These are phyloP conservation scores for Mesocentrotus franciscanus DNA, from an alignment of 53 echinoderm and acorn worm genomes.

Conservation along the genomic window DNA sequence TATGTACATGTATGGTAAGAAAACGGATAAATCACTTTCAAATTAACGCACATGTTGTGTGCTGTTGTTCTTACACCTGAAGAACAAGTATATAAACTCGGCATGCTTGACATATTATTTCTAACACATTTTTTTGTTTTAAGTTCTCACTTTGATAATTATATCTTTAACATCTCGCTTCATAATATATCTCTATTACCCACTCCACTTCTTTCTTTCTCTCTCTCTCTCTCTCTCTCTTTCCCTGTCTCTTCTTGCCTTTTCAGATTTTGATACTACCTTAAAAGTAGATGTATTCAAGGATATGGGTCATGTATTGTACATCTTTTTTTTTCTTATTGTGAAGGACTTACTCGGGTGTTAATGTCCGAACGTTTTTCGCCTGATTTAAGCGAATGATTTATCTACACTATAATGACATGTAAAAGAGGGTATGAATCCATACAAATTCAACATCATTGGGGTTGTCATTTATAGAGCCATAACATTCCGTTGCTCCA, in stretches of 20 bases:
- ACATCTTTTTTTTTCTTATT: background rate
- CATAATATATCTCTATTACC: too few relatives aligned
- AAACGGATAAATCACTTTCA: background rate
- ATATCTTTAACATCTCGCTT: too few relatives aligned
- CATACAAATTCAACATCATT: background rate
- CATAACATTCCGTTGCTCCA: too few relatives aligned
- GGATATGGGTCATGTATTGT: background rate
- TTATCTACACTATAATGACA: background rate
- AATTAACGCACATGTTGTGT: too few relatives aligned
- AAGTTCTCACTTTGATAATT: too few relatives aligned
- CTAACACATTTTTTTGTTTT: too few relatives aligned
- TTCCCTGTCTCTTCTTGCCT: background rate
- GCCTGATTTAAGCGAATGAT: background rate
- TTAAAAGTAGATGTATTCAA: background rate
- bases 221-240: constrained; percentile 5
- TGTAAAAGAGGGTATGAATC: background rate
- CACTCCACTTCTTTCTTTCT: background rate
- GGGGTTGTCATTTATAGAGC: too few relatives aligned
- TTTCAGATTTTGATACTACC: too few relatives aligned
- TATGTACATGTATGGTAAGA: background rate
- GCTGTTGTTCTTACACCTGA: too few relatives aligned
- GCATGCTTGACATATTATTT: too few relatives aligned
- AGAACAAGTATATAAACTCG: too few relatives aligned
- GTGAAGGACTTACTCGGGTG: background rate
- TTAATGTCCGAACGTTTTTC: background rate